Conservation (phyloP, 2,797 vertebrate genomes). For the Pangasius mekongensis region DNA sequence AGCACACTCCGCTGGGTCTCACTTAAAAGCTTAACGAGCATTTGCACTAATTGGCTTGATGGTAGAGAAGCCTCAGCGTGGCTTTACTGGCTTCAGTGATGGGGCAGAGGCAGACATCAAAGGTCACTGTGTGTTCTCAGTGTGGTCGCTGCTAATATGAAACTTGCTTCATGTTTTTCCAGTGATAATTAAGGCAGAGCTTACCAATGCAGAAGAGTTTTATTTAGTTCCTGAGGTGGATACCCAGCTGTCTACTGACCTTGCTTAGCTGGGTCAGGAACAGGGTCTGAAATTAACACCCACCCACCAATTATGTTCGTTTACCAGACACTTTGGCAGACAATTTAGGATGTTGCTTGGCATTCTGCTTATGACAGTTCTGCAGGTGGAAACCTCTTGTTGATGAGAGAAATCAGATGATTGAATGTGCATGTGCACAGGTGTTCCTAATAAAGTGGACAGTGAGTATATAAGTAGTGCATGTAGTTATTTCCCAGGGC, state of each 20-base stretch:
- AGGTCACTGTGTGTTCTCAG: constrained; percentile 26
- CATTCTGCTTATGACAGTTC: not conserved
- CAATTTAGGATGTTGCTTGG: not conserved
- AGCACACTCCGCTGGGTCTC: constrained; percentile 24
- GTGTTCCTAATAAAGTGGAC: not conserved
- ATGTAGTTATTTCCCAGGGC: not conserved
- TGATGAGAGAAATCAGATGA: not conserved
- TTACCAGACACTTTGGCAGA: not conserved
- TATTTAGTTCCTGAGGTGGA: constrained; percentile 1
- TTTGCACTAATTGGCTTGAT: constrained; percentile 43
- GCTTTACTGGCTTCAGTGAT: constrained; percentile 30
- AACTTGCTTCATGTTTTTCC: constrained; percentile 3
- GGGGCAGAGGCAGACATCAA: constrained; percentile 20
- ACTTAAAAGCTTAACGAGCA: constrained; percentile 41
- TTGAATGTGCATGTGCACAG: not conserved
- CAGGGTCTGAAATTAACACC: not conserved
- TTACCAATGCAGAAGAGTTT: not conserved
- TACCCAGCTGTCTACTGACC: constrained; percentile 2
- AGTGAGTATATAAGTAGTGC: not conserved
- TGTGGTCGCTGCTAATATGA: constrained; percentile 20
- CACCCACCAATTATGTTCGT: not conserved
- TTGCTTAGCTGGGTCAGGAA: not conserved
- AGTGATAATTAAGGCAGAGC: constrained; percentile 21
- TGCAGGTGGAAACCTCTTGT: not conserved
- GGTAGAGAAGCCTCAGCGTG: constrained; percentile 1